These are phyloP conservation scores for Andricus quercusramuli DNA, from an alignment of 2,888 invertebrate species.

Conservation along the genomic window DNA sequence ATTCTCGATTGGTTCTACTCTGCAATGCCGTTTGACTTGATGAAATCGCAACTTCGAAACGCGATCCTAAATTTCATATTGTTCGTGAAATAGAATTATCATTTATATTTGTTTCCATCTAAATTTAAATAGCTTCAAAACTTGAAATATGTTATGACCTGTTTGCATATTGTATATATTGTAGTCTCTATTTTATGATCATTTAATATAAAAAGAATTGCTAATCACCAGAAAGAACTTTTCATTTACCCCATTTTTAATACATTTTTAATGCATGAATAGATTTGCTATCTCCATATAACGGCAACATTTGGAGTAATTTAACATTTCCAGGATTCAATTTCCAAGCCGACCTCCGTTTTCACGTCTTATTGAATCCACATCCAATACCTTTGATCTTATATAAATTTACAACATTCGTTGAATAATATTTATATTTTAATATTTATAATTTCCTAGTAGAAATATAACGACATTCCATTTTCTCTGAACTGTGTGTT, in stretches of 20 bases:
- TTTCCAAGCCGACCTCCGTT: constrained; percentile 24
- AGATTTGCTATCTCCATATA: constrained; percentile 27
- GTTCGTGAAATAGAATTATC: constrained; percentile 9
- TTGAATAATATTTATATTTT: not conserved
- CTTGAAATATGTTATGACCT: no score
- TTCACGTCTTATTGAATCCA: constrained; percentile 24
- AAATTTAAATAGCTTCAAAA: no score
- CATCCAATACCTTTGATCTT: constrained; percentile 10
- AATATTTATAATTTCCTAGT: not conserved
- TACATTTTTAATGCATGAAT: not conserved
- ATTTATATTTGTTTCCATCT: not conserved
- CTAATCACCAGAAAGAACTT: not conserved
- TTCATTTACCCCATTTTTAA: constrained; percentile 14
- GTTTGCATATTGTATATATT: no score
- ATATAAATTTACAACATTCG: not conserved
- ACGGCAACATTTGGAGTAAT: constrained; percentile 24
- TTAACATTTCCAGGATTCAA: constrained; percentile 26
- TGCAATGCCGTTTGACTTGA: constrained; percentile 26
- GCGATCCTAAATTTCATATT: not conserved
- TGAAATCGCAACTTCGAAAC: constrained; percentile 5
- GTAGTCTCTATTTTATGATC: no score
- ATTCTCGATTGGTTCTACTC: constrained; percentile 14
- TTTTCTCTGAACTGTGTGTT: constrained; percentile 7
- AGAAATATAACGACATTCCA: not conserved
- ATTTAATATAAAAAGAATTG: not conserved